Evolutionary conservation across 2,113 vertebrate genomes (phyloP).

Genomic region (Grallaria varia): DNA sequence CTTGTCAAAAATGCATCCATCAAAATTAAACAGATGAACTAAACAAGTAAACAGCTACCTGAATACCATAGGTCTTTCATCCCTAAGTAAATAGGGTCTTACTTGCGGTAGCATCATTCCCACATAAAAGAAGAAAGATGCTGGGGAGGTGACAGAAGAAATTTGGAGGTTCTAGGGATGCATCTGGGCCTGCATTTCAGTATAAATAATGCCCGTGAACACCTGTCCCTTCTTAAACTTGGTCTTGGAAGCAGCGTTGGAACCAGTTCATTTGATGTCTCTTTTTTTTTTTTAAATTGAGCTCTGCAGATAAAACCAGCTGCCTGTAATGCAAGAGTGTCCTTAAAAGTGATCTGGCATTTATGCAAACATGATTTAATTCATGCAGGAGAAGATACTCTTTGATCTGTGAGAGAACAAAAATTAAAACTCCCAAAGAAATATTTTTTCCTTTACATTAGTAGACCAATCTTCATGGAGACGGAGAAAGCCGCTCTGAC

Average conservation of each 20-base stretch:
- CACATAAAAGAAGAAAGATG: not conserved
- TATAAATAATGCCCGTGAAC: not conserved
- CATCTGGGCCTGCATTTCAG: not conserved
- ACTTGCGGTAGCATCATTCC: not conserved
- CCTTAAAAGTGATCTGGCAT: constrained; percentile 5
- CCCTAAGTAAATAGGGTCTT: not conserved
- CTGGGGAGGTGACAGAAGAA: not conserved
- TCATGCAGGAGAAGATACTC: not conserved
- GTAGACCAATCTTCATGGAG: not conserved
- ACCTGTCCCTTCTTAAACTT: not conserved
- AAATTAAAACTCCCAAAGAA: not conserved
- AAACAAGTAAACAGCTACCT: not conserved
- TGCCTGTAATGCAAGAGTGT: not conserved
- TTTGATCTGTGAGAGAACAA: constrained; percentile 10
- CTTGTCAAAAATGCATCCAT: not conserved
- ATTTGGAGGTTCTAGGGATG: not conserved
- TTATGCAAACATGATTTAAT: not conserved
- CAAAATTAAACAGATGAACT: not conserved
- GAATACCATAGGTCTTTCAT: not conserved
- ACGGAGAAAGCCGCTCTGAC: constrained; percentile 22
- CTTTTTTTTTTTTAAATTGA: not conserved
- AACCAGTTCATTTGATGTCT: not conserved
- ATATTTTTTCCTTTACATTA: not conserved
- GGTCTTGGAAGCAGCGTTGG: not conserved
- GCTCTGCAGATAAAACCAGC: not conserved